Conservation (phyloP, 92 coral and sea anemone genomes). For the Epizoanthus rinbou region DNA sequence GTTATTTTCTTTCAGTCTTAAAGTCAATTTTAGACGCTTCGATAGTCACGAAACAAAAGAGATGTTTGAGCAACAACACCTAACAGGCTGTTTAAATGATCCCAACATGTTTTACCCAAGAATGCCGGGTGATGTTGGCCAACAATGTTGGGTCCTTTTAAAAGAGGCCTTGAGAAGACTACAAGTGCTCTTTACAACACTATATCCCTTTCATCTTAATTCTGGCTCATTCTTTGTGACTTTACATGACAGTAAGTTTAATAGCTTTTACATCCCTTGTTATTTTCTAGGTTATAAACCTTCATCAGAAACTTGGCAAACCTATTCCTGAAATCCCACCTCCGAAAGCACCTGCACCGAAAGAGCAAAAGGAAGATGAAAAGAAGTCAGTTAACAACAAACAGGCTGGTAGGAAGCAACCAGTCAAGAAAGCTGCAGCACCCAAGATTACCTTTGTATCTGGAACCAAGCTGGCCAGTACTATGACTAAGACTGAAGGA, state of each 20-base stretch:
- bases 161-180: no score
- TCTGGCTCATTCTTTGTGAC: no score
- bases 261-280: not conserved
- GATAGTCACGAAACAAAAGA: no score
- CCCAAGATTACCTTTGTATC: constrained; percentile 97
- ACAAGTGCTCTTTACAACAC: no score
- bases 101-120: no score
- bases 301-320: constrained; percentile 93
- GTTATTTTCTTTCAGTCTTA: no score
- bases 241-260: constrained; percentile 16
- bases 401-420: constrained; percentile 57
- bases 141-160: no score
- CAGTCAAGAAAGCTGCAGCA: constrained; percentile 69
- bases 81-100: no score
- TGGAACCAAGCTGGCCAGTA: constrained; percentile 85
- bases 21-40: no score
- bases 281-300: constrained; percentile 77
- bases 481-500: constrained; percentile 61
- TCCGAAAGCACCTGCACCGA: constrained; percentile 76
- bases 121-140: no score
- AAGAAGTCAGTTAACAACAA: constrained; percentile 63
- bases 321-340: constrained; percentile 97
- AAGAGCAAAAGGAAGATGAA: constrained; percentile 74
- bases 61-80: no score
- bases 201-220: no score